Conservation (phyloP, 2,888 invertebrate genomes). For the Pammene fasciana region DNA sequence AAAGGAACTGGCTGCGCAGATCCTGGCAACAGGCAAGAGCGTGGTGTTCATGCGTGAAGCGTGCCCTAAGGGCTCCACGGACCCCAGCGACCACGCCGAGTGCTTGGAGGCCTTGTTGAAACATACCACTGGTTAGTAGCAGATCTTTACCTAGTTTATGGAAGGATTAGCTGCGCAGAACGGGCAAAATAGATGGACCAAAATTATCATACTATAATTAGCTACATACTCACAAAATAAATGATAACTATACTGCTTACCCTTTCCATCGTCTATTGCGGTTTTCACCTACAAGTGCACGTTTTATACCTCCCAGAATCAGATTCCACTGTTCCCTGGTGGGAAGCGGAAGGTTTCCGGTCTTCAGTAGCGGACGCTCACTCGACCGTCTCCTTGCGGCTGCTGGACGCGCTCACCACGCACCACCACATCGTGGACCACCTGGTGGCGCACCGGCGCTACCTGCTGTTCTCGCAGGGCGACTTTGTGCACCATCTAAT, state of each 20-base stretch:
- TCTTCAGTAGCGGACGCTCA: conserved; percentile 93
- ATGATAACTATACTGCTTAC: too few species aligned
- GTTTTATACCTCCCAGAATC: conserved; percentile 24
- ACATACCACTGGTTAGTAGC: conserved; percentile 52
- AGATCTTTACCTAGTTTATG: background rate
- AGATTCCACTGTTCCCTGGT: conserved; percentile 61
- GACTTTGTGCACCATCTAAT: conserved; percentile 97
- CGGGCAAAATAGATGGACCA: too few species aligned
- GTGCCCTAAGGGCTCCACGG: conserved; percentile 89
- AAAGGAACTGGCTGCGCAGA: conserved; percentile 92
- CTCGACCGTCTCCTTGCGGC: conserved; percentile 92
- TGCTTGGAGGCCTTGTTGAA: conserved; percentile 85
- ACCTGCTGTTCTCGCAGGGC: conserved; percentile 96
- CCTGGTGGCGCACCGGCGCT: conserved; percentile 94
- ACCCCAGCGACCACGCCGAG: conserved; percentile 83
- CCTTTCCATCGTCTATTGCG: too few species aligned
- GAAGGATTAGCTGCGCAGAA: too few species aligned
- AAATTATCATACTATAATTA: too few species aligned
- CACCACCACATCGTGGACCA: conserved; percentile 96
- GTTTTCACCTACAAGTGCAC: too few species aligned
- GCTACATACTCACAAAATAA: too few species aligned
- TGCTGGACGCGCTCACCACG: conserved; percentile 92
- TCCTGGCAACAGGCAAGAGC: conserved; percentile 96
- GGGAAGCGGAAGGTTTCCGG: conserved; percentile 86
- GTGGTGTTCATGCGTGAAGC: conserved; percentile 97